Conservation (phyloP, 2,113 vertebrate genomes). For the Chaenocephalus aceratus region DNA sequence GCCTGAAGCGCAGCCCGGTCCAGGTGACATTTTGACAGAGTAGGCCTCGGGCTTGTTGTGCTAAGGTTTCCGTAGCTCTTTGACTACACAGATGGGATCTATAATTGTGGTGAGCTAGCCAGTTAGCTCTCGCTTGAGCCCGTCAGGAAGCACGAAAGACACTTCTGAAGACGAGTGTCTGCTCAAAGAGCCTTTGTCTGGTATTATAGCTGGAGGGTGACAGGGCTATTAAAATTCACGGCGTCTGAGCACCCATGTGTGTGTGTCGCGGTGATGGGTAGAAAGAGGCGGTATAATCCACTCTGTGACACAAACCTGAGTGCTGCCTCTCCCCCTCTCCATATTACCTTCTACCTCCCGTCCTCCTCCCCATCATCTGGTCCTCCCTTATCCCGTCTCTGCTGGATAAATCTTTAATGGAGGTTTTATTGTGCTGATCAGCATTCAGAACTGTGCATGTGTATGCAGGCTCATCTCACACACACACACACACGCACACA, state of each 20-base stretch:
- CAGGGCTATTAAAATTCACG: constrained; percentile 78
- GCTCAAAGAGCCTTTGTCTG: constrained; percentile 76
- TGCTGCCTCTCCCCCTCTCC: constrained; percentile 27
- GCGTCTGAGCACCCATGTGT: constrained; percentile 46
- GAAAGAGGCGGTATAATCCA: constrained; percentile 76
- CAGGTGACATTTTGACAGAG: constrained; percentile 78
- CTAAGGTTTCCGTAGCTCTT: constrained; percentile 45
- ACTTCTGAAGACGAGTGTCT: constrained; percentile 73
- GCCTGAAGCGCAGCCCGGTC: constrained; percentile 65
- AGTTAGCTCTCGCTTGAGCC: constrained; percentile 69
- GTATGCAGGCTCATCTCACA: constrained; percentile 66
- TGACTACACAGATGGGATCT: constrained; percentile 75
- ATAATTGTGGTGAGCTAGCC: constrained; percentile 73
- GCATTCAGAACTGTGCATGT: constrained; percentile 69
- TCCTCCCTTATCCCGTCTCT: constrained; percentile 49
- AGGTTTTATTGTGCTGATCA: constrained; percentile 78
- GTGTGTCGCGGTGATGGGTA: constrained; percentile 43
- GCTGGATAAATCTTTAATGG: constrained; percentile 80
- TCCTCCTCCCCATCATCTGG: constrained; percentile 42
- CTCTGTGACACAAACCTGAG: constrained; percentile 74
- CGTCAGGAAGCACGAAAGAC: constrained; percentile 68
- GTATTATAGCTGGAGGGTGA: constrained; percentile 77
- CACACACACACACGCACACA: constrained; percentile 6
- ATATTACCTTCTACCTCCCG: constrained; percentile 2
- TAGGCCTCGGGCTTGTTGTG: constrained; percentile 71